Percentiles rank a stretch among this genome's conserved stretches.
These are phyloP conservation scores for Petrophora chlorosata DNA, from an alignment of 2,888 invertebrate species.

Conservation along the genomic window DNA sequence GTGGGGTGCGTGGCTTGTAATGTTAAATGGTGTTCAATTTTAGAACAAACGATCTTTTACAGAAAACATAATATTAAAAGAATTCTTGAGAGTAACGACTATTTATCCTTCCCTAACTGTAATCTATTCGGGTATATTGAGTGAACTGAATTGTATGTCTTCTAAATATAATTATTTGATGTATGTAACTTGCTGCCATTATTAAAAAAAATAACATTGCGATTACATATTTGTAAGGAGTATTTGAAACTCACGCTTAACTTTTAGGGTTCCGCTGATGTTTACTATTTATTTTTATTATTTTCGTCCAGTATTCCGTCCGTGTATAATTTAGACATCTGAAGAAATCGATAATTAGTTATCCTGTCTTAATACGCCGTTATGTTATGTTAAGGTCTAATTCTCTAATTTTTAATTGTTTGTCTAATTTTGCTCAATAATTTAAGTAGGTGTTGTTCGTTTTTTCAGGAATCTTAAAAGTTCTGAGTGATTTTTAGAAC, in stretches of 20 bases:
- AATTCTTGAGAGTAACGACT: constrained; percentile 41
- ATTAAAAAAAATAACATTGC: constrained; percentile 18
- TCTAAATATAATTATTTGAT: constrained; percentile 53
- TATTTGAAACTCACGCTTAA: constrained; percentile 2
- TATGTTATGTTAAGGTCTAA: constrained; percentile 6
- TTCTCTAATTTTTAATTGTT: constrained; percentile 19
- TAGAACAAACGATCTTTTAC: no score
- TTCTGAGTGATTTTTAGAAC: constrained; percentile 16
- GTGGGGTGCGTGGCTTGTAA: no score
- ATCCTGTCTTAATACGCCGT: neutral
- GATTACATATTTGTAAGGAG: constrained; percentile 1
- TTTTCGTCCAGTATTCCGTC: constrained; percentile 45
- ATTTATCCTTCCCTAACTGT: constrained; percentile 46
- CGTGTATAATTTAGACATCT: constrained; percentile 35
- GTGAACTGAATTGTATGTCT: constrained; percentile 60
- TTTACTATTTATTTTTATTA: constrained; percentile 34
- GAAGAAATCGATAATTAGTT: constrained; percentile 21
- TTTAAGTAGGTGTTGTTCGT: constrained; percentile 19
- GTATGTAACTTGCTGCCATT: constrained; percentile 56
- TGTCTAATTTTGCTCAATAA: constrained; percentile 44
- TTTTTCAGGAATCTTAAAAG: constrained; percentile 22
- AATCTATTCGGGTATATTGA: constrained; percentile 47
- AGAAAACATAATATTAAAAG: no score
- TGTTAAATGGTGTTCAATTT: no score
- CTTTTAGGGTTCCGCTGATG: constrained; percentile 36